These are phyloP conservation scores for Ophioderma brevispina DNA, from an alignment of 35 echinoderm and acorn worm genomes.

Conservation along the genomic window DNA sequence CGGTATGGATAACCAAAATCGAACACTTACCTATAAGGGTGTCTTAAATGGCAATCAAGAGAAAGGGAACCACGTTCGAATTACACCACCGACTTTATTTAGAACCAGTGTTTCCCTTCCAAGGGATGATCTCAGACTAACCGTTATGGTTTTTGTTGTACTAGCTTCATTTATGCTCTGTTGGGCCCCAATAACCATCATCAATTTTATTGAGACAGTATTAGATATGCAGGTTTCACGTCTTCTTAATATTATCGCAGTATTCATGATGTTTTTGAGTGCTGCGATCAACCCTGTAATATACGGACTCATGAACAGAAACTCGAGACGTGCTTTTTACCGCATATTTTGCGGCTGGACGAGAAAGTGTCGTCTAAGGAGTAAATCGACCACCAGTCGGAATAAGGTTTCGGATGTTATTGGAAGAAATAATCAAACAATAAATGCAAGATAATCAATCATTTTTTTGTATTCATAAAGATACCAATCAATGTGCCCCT, in stretches of 20 bases:
- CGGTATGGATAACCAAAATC: too few relatives aligned
- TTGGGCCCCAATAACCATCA: constrained; percentile 84
- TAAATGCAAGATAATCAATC: too few relatives aligned
- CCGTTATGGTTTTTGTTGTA: constrained; percentile 71
- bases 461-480: too few relatives aligned
- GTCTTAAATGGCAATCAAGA: not conserved
- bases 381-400: not conserved
- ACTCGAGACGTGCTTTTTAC: constrained; percentile 63
- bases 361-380: not conserved
- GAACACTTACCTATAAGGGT: too few relatives aligned
- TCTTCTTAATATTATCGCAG: constrained; percentile 67
- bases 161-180: constrained; percentile 82
- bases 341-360: constrained; percentile 46
- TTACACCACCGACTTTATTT: not conserved
- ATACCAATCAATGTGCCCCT: too few relatives aligned
- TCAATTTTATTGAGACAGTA: constrained; percentile 84
- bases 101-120: not conserved
- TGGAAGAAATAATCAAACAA: too few relatives aligned
- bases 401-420: not conserved
- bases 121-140: constrained; percentile 71
- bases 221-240: constrained; percentile 21
- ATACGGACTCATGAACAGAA: constrained; percentile 87
- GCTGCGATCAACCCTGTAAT: constrained; percentile 81
- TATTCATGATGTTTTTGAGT: constrained; percentile 92
- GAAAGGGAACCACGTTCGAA: not conserved